Percentiles rank a stretch among this genome's conserved stretches.
These are phyloP conservation scores for Cerastis rubricosa DNA, from an alignment of 2,888 invertebrate species.

Conservation along the genomic window DNA sequence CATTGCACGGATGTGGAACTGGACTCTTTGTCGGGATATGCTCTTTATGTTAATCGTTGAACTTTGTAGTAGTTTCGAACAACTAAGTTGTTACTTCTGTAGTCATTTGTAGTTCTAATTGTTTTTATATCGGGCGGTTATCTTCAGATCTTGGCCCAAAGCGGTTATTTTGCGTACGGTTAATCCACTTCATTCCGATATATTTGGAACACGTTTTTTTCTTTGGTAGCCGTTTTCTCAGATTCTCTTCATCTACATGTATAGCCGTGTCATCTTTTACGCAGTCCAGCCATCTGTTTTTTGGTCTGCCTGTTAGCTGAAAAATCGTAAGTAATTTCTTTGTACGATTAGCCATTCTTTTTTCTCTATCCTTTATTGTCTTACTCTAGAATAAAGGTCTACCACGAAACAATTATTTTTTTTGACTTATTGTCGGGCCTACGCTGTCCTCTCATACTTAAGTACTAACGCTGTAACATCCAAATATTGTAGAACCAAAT, in stretches of 20 bases:
- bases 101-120: neutral
- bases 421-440: too few species aligned
- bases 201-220: neutral
- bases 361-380: neutral
- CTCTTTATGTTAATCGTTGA: conserved; percentile 29
- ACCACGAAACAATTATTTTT: too few species aligned
- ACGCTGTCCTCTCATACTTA: too few species aligned
- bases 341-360: neutral
- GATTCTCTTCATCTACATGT: neutral
- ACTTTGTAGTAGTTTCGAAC: conserved; percentile 5
- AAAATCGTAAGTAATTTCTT: neutral
- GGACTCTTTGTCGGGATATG: conserved; percentile 67
- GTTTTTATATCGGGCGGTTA: neutral
- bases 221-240: neutral
- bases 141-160: neutral
- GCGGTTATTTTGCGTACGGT: neutral
- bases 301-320: neutral
- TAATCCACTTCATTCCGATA: neutral
- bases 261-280: neutral
- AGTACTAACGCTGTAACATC: too few species aligned
- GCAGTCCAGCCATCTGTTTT: neutral
- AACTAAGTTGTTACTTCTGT: conserved; percentile 2
- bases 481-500: too few species aligned
- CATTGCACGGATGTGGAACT: conserved; percentile 77
- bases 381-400: neutral